Base-by-base conservation (phyloP, 2,113 vertebrate genomes). In the Callospermophilus lateralis region DNA sequence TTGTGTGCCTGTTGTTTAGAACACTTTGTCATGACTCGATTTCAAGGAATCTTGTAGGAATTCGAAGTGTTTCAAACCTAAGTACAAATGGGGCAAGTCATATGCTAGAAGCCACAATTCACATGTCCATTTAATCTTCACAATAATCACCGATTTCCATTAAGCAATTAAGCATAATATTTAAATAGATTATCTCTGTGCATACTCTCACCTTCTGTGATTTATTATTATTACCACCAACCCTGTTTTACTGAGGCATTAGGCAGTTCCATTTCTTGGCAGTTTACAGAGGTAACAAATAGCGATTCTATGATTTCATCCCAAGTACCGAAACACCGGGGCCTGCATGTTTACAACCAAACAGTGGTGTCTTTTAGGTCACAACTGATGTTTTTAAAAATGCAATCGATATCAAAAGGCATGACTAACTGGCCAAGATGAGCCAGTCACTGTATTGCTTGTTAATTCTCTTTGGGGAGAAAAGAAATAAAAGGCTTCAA, bases 381-480 rank as follows among this genome's bases (percentile, higher is more conserved):
- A 93, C 22, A 79, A 45, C 10, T 48, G 5, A 7, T 80, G 28
- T 65, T 93, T 28, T 58, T 42, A 6, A 45, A 74, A 70, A 91
- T 45, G 5, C 22, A 58, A 8, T 3, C 94, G 51, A 42, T 48
- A 48, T 85, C 8, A 39, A 37, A 85, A 85, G 13, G 3, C 6
- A 48, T 42, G 24, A 53, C 13, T 48, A 84, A 83, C 19, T 51
- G 24, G n/a, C 24, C n/a, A 68, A 22, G 1, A n/a, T 42, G 4
- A 85, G 32, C 39, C 32, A 48, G 88, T 96, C 39, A 83, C 19
- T 39, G 84, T 10, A 61, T 37, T 80, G 19, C 12, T 72, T 93
- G 30, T 78, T 48, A 78, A 76, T 94, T 93, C n/a, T 91, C 51
- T 94, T 90, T 76, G 24, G 32, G 42, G 34, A 55, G 10, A 84